These are phyloP conservation scores for Dolichopus griseipennis DNA, from an alignment of 2,888 invertebrate genomes.

Conservation along the genomic window DNA sequence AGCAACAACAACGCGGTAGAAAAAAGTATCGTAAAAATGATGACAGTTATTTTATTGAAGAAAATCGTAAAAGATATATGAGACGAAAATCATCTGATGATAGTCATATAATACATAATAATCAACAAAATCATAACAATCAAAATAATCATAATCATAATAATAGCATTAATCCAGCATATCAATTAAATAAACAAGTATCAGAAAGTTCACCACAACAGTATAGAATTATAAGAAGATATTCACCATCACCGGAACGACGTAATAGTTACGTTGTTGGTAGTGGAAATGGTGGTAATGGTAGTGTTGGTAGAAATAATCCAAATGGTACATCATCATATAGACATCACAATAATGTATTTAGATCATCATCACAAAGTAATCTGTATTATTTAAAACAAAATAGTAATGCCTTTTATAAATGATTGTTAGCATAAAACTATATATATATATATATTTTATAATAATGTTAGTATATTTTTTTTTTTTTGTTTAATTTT, in stretches of 20 bases:
- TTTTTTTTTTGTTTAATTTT: no score
- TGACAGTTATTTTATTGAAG: slow-evolving; percentile 7
- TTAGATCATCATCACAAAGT: slow-evolving; percentile 53
- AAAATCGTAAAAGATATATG: slow-evolving; percentile 12
- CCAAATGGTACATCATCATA: neutral
- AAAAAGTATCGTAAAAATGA: slow-evolving; percentile 17
- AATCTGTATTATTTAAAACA: slow-evolving; percentile 47
- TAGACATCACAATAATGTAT: neutral
- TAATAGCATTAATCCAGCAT: neutral
- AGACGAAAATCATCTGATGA: slow-evolving; percentile 42
- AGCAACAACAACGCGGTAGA: slow-evolving; percentile 10
- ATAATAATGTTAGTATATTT: no score
- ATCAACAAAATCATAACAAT: neutral
- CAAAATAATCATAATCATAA: neutral
- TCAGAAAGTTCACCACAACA: slow-evolving; percentile 3
- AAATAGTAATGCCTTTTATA: slow-evolving; percentile 4
- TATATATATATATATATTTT: neutral
- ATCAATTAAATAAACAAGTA: slow-evolving; percentile 3
- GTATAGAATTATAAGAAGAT: slow-evolving; percentile 37
- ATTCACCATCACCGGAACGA: slow-evolving; percentile 37
- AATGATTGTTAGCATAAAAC: neutral
- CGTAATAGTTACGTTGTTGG: neutral
- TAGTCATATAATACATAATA: slow-evolving; percentile 19
- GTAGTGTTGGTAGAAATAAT: neutral
- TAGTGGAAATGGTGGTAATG: neutral